Percentiles rank a stretch among this genome's conserved stretches.
Evolutionary conservation across 2,797 vertebrate genomes (phyloP).

Genomic region (Euphonia xanthogaster): DNA sequence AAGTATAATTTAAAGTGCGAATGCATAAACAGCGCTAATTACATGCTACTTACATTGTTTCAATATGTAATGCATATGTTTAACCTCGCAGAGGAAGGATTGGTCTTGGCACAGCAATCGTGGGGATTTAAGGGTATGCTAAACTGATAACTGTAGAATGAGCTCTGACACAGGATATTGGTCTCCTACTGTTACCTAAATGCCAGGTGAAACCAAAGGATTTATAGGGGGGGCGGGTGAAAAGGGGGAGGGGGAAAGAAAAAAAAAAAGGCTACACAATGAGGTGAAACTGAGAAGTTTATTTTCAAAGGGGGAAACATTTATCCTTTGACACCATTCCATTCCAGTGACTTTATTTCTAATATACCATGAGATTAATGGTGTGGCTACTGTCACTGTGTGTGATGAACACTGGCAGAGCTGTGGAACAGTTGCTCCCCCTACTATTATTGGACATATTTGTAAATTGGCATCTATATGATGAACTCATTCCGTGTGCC

Average conservation of each 20-base stretch:
- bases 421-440: slow-evolving; percentile 63
- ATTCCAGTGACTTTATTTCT: slow-evolving; percentile 67
- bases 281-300: slow-evolving; percentile 55
- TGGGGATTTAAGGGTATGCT: slow-evolving; percentile 53
- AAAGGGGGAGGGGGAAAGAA: neutral
- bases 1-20: slow-evolving; percentile 62
- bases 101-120: slow-evolving; percentile 56
- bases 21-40: slow-evolving; percentile 59
- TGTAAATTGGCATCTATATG: slow-evolving; percentile 55
- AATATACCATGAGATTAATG: slow-evolving; percentile 66
- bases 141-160: slow-evolving; percentile 55
- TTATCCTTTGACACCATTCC: slow-evolving; percentile 68
- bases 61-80: slow-evolving; percentile 66
- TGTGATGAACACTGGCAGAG: slow-evolving; percentile 66
- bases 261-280: neutral
- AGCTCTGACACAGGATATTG: slow-evolving; percentile 58
- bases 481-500: neutral
- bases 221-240: slow-evolving; percentile 7
- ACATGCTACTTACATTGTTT: slow-evolving; percentile 67
- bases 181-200: slow-evolving; percentile 63
- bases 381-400: slow-evolving; percentile 58
- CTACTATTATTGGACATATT: slow-evolving; percentile 58
- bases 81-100: slow-evolving; percentile 61
- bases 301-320: slow-evolving; percentile 58
- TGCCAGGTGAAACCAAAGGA: slow-evolving; percentile 65